Evolutionary conservation across 2,113 vertebrate genomes (phyloP).

Genomic region (Equus przewalskii): DNA sequence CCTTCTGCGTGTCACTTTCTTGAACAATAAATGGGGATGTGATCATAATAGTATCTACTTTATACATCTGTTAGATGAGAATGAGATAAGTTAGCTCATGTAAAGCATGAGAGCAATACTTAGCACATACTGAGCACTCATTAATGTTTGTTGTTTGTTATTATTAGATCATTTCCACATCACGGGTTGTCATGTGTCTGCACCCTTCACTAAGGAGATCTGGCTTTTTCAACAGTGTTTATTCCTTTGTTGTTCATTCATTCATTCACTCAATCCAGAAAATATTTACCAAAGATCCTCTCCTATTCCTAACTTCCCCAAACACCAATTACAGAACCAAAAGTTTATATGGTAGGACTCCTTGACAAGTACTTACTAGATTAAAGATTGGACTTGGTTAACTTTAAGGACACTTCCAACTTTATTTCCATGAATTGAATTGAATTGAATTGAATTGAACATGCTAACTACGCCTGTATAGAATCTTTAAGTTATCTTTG

Average conservation of each 20-base stretch:
- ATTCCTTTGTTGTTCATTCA: not conserved
- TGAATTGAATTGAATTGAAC: not conserved
- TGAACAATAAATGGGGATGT: not conserved
- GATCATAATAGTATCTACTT: not conserved
- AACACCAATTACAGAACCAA: not conserved
- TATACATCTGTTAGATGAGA: not conserved
- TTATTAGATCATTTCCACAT: not conserved
- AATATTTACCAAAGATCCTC: not conserved
- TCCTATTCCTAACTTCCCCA: not conserved
- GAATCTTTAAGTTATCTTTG: not conserved
- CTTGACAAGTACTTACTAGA: not conserved
- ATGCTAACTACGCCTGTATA: not conserved
- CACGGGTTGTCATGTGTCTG: not conserved
- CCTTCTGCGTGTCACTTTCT: not conserved
- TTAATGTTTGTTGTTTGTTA: not conserved
- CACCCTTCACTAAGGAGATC: not conserved
- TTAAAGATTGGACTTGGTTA: not conserved
- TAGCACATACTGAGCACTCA: not conserved
- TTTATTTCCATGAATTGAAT: not conserved
- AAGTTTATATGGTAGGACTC: not conserved
- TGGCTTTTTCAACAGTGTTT: not conserved
- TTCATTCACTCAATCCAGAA: not conserved
- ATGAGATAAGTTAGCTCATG: not conserved
- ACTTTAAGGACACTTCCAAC: not conserved
- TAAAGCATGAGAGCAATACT: not conserved